Evolutionary conservation across 2,797 vertebrate genomes (phyloP).

Genomic region (Neoniphon sammara): DNA sequence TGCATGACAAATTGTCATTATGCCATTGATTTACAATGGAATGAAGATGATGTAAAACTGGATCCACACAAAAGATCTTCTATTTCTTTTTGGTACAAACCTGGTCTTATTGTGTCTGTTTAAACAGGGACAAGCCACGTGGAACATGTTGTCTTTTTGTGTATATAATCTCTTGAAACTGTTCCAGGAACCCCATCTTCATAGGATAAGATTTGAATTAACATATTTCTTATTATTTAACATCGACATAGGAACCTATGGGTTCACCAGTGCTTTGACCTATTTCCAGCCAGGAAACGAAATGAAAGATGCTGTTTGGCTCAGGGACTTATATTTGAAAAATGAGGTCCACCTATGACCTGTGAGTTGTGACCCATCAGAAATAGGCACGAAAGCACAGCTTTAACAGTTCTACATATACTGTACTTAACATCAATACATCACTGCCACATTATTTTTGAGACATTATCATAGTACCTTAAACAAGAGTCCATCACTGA

Average conservation of each 20-base stretch:
- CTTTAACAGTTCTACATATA: too few relatives aligned
- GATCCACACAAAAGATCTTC: slow-evolving; percentile 5
- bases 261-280: background rate
- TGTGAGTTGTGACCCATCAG: too few relatives aligned
- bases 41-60: background rate
- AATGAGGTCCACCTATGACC: too few relatives aligned
- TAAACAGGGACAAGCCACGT: background rate
- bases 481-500: too few relatives aligned
- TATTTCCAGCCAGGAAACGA: background rate
- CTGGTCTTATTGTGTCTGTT: background rate
- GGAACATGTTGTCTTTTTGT: background rate
- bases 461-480: too few relatives aligned
- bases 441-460: too few relatives aligned
- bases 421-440: too few relatives aligned
- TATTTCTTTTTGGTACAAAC: background rate
- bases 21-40: slow-evolving; percentile 9
- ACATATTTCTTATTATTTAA: too few relatives aligned
- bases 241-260: background rate
- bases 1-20: background rate
- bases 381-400: too few relatives aligned
- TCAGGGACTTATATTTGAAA: too few relatives aligned
- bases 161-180: background rate
- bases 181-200: background rate
- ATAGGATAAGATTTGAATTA: too few relatives aligned
- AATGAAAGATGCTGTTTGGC: background rate